Base-by-base conservation (phyloP, 2,888 invertebrate genomes). In the Gnatocerus cornutus region DNA sequence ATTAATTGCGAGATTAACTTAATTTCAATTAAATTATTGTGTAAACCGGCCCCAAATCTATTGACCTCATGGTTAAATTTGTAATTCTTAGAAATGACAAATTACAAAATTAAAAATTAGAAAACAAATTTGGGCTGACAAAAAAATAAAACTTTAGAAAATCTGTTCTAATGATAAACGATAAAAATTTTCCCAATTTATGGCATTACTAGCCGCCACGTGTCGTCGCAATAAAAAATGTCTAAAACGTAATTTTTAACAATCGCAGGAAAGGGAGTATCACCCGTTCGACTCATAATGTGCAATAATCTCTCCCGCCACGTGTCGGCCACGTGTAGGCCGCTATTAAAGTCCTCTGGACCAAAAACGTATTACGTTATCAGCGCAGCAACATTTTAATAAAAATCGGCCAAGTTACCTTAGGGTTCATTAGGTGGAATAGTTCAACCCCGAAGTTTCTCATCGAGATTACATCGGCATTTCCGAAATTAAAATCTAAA, bases 401-500 rank as follows among this genome's bases (percentile, higher is more conserved):
- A 62, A 30, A 62, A 62, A 50, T 50, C 62, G 48, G 21, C 12
- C 62, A 10, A 5, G 2, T 43, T 14, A 39, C 37, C 46, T 39
- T 46, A 27, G 61, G 48, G 61, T 61, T 61, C 48, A 50, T 61
- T 61, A 50, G 59, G 45, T 53, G 53, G 53, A 53, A 45, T 43
- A 45, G 5, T 14, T 10, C 48, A 16, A 55, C 55, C 55, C 65
- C 46, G 30, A 13, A 56, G 37, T 67, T 68, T 68, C 68, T 63
- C 68, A 68, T 68, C 78, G 75, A 77, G 80, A 79, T 80, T 79
- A 79, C 78, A 80, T 79, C 79, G 79, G 79, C 71, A 79, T 78
- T 76, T 59, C 77, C 76, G 70, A 81, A 81, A 81, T 81, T 81
- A 81, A 81, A 81, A 80, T 77, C 77, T 74, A 78, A 79, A 78